Conservation (phyloP, 1,140 invertebrate species). For the Physella acuta region DNA sequence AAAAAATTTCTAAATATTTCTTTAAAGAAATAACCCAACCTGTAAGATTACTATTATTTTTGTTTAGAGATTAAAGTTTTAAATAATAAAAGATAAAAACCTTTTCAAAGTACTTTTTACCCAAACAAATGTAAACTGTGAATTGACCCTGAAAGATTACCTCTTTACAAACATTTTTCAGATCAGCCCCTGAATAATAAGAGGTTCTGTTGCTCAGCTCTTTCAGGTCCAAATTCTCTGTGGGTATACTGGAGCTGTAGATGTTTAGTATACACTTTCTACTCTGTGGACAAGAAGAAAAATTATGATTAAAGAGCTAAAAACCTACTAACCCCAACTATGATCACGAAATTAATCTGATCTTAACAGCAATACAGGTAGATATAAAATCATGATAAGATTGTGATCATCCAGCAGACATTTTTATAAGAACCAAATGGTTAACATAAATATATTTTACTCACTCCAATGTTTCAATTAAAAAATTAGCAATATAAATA, state of each 20-base stretch:
- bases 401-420: too few relatives aligned
- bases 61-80: not conserved
- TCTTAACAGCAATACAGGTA: too few relatives aligned
- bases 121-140: not conserved
- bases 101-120: not conserved
- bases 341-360: too few relatives aligned
- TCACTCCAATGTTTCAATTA: too few relatives aligned
- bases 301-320: too few relatives aligned
- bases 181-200: constrained; percentile 17
- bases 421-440: too few relatives aligned
- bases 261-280: constrained; percentile 14
- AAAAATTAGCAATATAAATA: too few relatives aligned
- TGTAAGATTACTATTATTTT: not conserved
- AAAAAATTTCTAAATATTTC: not conserved
- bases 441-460: too few relatives aligned
- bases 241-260: constrained; percentile 7
- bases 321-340: too few relatives aligned
- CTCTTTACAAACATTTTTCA: constrained; percentile 24
- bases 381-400: too few relatives aligned
- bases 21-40: not conserved
- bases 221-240: not conserved
- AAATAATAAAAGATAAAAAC: not conserved
- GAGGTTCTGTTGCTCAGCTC: constrained; percentile 7
- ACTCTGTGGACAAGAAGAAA: constrained; percentile 1
- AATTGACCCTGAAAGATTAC: not conserved